A percentile compares a stretch with the other conserved stretches of the same genome.
Evolutionary conservation across 30 jellyfish, hydroid and myxozoan species (phyloP).

Genomic region (Cassiopea andromeda): DNA sequence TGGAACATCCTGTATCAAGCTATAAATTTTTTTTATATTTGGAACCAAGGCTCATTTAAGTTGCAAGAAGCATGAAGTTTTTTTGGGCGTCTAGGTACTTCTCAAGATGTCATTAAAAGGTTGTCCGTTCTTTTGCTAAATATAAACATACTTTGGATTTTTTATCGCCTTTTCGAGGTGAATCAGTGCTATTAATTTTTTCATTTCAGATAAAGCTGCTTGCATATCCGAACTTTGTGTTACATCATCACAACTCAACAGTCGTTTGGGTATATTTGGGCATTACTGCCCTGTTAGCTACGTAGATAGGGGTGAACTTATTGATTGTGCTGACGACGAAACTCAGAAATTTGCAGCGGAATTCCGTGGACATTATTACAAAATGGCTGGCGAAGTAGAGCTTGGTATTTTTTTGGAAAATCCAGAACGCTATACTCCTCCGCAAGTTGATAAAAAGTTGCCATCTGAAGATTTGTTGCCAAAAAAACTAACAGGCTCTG

Average conservation of each 20-base stretch:
- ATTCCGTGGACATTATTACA: constrained; percentile 90
- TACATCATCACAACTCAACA: constrained; percentile 75
- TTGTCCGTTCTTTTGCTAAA: too few relatives aligned
- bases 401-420: constrained; percentile 68
- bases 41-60: too few relatives aligned
- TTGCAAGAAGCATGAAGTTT: too few relatives aligned
- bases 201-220: constrained; percentile 79
- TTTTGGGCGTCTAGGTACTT: too few relatives aligned
- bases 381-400: constrained; percentile 67
- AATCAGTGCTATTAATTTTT: background rate
- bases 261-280: constrained; percentile 83
- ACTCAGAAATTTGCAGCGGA: constrained; percentile 85
- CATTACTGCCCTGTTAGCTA: constrained; percentile 97
- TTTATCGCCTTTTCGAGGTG: background rate
- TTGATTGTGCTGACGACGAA: constrained; percentile 72
- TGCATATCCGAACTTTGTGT: constrained; percentile 84
- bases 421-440: constrained; percentile 91
- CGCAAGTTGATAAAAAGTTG: constrained; percentile 68
- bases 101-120: too few relatives aligned
- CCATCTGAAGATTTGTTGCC: constrained; percentile 85
- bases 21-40: too few relatives aligned
- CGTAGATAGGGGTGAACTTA: constrained; percentile 78
- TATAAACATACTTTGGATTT: background rate
- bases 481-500: constrained; percentile 59
- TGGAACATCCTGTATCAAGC: too few relatives aligned